Base-by-base conservation (phyloP, 1,140 invertebrate genomes). In the Magallana gigas region DNA sequence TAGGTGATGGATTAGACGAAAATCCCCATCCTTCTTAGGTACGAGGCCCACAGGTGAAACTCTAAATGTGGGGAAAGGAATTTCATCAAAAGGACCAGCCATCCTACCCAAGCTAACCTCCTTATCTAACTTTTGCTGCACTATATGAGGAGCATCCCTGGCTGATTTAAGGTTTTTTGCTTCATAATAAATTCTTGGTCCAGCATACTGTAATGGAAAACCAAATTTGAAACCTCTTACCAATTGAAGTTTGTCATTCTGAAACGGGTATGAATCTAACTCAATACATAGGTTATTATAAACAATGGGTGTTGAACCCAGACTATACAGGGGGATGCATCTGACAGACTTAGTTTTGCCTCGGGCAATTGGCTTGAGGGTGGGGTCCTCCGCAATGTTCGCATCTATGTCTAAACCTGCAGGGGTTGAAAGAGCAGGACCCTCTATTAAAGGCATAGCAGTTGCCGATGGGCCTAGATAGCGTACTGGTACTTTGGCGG, bases 1-100 rank as follows among this genome's bases (percentile, higher is more conserved):
- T 14, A 91, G 71, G 68, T 90, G 88, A 81, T 90, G 87, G 16
- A 85, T 85, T 36, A 85, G 11, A n/a, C 84, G 58, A 83, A 88
- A 85, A 18, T 85, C 76, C 36, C n/a, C n/a, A n/a, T n/a, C n/a
- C n/a, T n/a, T n/a, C n/a, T n/a, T n/a, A n/a, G n/a, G n/a, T n/a
- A n/a, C n/a, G n/a, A n/a, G n/a, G n/a, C n/a, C n/a, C n/a, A n/a
- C n/a, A n/a, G n/a, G n/a, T n/a, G n/a, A n/a, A n/a, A n/a, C n/a
- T n/a, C n/a, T n/a, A n/a, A n/a, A n/a, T n/a, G n/a, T n/a, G n/a
- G n/a, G n/a, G n/a, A n/a, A n/a, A n/a, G n/a, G n/a, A n/a, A n/a
- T n/a, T n/a, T n/a, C n/a, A n/a, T n/a, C n/a, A n/a, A n/a, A n/a
- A n/a, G n/a, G n/a, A n/a, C n/a, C n/a, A n/a, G n/a, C n/a, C n/a